Conservation (phyloP, 2,888 invertebrate genomes). For the Epinotia brunnichana region DNA sequence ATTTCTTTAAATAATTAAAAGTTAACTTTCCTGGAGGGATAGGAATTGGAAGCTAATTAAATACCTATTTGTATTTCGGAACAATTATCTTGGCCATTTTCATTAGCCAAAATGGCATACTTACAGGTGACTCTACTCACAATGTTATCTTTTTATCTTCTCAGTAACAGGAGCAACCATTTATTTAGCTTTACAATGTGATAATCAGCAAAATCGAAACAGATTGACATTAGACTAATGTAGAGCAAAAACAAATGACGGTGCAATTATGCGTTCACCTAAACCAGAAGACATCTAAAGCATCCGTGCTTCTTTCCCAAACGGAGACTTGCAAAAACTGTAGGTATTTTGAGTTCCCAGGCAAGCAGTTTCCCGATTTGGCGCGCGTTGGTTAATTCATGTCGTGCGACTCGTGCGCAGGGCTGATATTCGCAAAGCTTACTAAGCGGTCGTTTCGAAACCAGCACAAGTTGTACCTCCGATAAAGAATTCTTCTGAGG, state of each 20-base stretch:
- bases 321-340: slow-evolving; percentile 3
- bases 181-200: too few species aligned
- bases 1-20: slow-evolving; percentile 3
- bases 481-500: background rate
- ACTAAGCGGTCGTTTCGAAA: background rate
- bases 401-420: slow-evolving; percentile 45
- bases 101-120: background rate
- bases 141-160: too few species aligned
- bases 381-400: slow-evolving; percentile 30
- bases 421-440: background rate
- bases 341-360: slow-evolving; percentile 22
- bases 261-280: slow-evolving; percentile 13
- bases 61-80: background rate
- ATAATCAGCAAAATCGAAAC: too few species aligned
- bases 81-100: background rate
- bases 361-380: slow-evolving; percentile 13
- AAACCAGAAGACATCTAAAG: slow-evolving; percentile 5
- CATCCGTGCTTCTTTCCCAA: slow-evolving; percentile 9
- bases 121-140: too few species aligned
- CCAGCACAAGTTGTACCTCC: background rate
- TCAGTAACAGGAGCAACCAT: too few species aligned
- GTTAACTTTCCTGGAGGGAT: background rate
- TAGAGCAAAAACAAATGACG: slow-evolving; percentile 4
- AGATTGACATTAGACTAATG: too few species aligned
- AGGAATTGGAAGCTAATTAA: too few species aligned